phyloP scores from a whole-genome alignment of 2,888 invertebrate genomes.

The Eupsilia transversa region DNA sequence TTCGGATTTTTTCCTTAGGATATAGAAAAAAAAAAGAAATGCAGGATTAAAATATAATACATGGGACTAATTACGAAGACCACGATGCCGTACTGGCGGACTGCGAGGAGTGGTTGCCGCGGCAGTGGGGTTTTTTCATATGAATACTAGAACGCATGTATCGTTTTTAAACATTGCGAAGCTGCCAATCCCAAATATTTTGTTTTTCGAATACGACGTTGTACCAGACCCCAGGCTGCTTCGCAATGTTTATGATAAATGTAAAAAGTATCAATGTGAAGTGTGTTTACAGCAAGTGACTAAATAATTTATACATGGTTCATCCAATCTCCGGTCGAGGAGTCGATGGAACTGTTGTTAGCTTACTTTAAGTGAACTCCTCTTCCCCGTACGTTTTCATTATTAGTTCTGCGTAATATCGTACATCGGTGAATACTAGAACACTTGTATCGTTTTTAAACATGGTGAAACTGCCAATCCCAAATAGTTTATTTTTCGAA shows the following conservation, averaged over 20 bases:
- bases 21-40: not conserved
- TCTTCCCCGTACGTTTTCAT: not conserved
- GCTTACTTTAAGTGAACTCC: not conserved
- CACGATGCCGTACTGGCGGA: not conserved
- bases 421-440: slow-evolving; percentile 32
- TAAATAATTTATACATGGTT: not conserved
- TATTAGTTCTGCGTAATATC: slow-evolving; percentile 4
- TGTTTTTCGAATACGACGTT: no score
- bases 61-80: not conserved
- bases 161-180: no score
- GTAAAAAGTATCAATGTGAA: not conserved
- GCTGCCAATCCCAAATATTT: no score
- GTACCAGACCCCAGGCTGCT: no score
- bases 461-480: slow-evolving; percentile 15
- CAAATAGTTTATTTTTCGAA: slow-evolving; percentile 2
- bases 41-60: not conserved
- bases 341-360: not conserved
- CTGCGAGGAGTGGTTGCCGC: no score
- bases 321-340: not conserved
- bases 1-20: not conserved
- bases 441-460: slow-evolving; percentile 4
- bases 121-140: no score
- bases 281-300: not conserved
- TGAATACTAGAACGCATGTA: no score
- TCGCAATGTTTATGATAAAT: no score